Evolutionary conservation across 2,113 vertebrate species (phyloP).

Genomic region (Brachyistius frenatus): DNA sequence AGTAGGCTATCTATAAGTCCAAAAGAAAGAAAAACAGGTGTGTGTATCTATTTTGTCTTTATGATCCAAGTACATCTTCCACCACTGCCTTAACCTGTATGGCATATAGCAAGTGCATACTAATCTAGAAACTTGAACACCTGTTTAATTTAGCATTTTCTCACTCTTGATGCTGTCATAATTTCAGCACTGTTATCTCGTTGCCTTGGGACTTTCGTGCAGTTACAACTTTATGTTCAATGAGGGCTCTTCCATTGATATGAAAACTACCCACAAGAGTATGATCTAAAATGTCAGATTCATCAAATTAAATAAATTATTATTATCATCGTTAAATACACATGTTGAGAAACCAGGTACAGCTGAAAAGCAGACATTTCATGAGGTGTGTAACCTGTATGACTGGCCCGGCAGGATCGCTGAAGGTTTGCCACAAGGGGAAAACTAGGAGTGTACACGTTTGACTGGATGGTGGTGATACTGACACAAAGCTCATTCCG

Average conservation of each 20-base stretch:
- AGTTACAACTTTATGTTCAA: not conserved
- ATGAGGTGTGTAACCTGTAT: conserved; percentile 52
- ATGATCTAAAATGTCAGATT: not conserved
- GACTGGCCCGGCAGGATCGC: conserved; percentile 64
- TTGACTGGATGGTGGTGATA: conserved; percentile 14
- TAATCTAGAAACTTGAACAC: not conserved
- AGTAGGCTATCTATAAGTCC: no score
- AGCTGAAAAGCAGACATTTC: not conserved
- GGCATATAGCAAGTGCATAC: not conserved
- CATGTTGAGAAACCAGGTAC: not conserved
- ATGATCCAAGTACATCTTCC: no score
- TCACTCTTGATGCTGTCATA: not conserved
- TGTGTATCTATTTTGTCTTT: not conserved
- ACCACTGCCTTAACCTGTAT: not conserved
- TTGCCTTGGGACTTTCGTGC: not conserved
- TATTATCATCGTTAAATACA: no score
- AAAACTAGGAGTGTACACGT: conserved; percentile 57
- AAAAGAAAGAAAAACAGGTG: no score
- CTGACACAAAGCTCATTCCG: not conserved
- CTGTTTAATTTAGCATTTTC: not conserved
- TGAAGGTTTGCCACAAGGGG: conserved; percentile 9
- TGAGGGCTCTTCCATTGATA: not conserved
- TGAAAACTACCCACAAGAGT: not conserved
- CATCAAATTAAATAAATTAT: no score
- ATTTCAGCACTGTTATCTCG: not conserved